A percentile compares a stretch with the other conserved stretches of the same genome.
These are phyloP conservation scores for Mixornis gularis DNA, from an alignment of 2,113 vertebrate genomes.

Conservation along the genomic window DNA sequence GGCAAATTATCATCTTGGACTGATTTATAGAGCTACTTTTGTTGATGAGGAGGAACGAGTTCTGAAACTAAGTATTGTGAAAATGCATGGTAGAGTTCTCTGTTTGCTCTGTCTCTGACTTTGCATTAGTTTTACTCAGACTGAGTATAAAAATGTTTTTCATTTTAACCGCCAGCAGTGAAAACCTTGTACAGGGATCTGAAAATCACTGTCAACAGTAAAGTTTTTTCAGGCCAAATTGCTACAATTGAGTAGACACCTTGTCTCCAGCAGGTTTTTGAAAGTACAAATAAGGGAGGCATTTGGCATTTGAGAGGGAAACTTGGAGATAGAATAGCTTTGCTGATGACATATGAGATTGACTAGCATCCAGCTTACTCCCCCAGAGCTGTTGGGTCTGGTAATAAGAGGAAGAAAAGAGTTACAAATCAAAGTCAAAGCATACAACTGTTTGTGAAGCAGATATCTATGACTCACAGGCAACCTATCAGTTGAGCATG, in stretches of 20 bases:
- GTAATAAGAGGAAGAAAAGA: not conserved
- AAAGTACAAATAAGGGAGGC: conserved; percentile 28
- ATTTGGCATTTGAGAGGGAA: conserved; percentile 23
- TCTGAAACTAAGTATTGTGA: not conserved
- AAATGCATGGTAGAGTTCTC: not conserved
- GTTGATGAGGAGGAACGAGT: not conserved
- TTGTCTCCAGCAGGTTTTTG: conserved; percentile 14
- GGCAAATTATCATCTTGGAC: not conserved
- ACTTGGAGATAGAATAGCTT: not conserved
- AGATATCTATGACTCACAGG: not conserved
- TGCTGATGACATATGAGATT: not conserved
- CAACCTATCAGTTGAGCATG: not conserved
- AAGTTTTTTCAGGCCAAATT: conserved; percentile 18
- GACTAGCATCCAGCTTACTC: conserved; percentile 23
- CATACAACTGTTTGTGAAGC: not conserved
- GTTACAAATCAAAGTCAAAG: not conserved
- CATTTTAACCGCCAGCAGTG: not conserved
- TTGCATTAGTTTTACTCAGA: not conserved
- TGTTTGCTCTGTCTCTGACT: not conserved
- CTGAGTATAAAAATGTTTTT: not conserved
- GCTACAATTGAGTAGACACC: conserved; percentile 2
- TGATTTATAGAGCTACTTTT: not conserved
- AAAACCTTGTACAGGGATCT: not conserved
- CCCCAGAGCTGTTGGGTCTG: not conserved
- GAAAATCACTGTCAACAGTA: conserved; percentile 10